Base-by-base conservation (phyloP, 2,888 invertebrate species). In the Nemurella pictetii region DNA sequence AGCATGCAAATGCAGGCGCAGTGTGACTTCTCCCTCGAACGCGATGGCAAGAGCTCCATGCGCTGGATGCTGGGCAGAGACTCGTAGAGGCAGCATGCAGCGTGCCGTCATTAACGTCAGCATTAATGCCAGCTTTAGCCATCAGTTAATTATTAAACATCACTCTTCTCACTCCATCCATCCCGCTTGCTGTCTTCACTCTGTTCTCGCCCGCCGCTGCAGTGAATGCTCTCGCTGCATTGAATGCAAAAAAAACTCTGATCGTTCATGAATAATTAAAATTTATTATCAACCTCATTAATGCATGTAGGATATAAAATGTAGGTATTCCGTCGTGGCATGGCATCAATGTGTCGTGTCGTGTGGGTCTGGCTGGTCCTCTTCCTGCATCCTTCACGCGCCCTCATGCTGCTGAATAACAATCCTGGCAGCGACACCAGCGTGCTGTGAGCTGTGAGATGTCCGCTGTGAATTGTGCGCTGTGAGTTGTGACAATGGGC, bases 401-500 rank as follows among this genome's bases (percentile, higher is more conserved):
- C 78, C 78, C 78, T n/a, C 28, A 78, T 78, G 78, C 28, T 30
- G 29, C 78, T 78, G 78, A 78, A 78, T 29, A n/a, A 78, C 28
- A 78, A 78, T 30, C 30, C n/a, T n/a, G n/a, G n/a, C n/a, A n/a
- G n/a, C n/a, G n/a, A n/a, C n/a, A n/a, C n/a, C n/a, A n/a, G n/a
- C n/a, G n/a, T n/a, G n/a, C n/a, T n/a, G n/a, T n/a, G n/a, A n/a
- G n/a, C n/a, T n/a, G n/a, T n/a, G n/a, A n/a, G n/a, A n/a, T n/a
- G n/a, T n/a, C n/a, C n/a, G 29, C 2, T n/a, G 30, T 78, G 78
- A 78, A 30, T n/a, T 28, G 78, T 28, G 78, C n/a, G 29, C 2
- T n/a, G 30, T 78, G 78, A 78, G 78, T n/a, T 28, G 78, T 28
- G 78, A 78, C 78, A 78, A 78, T 78, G n/a, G 78, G 15, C 55